Evolutionary conservation across 2,888 invertebrate species (phyloP).

Genomic region (Dicyrtomina minuta): DNA sequence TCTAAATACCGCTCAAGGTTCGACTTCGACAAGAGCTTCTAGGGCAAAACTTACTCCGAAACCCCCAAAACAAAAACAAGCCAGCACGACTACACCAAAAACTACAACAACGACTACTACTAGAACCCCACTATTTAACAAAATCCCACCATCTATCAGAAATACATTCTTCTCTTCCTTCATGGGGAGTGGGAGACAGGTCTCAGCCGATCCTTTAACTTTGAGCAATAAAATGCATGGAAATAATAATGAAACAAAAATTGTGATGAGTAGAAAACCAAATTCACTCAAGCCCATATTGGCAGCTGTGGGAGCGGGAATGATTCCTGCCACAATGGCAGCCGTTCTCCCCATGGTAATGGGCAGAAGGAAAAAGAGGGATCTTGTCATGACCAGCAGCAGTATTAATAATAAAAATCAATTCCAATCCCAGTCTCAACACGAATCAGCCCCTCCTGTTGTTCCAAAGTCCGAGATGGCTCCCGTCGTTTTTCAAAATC

Average conservation of each 20-base stretch:
- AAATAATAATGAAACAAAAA: slow-evolving; percentile 18
- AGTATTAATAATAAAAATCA: neutral
- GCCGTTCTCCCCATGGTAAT: slow-evolving; percentile 46
- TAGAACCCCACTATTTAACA: neutral
- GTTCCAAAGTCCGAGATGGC: too few species aligned
- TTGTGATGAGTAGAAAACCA: neutral
- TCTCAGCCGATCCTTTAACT: neutral
- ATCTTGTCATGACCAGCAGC: neutral
- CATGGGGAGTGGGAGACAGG: slow-evolving; percentile 1
- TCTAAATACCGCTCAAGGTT: slow-evolving; percentile 21
- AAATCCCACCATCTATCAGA: neutral
- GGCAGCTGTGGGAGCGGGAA: slow-evolving; percentile 50
- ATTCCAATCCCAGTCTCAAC: slow-evolving; percentile 28
- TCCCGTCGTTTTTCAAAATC: slow-evolving; percentile 9
- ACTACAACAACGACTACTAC: neutral
- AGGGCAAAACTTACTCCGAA: neutral
- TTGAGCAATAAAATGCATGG: neutral
- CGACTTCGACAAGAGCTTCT: neutral
- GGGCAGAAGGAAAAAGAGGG: slow-evolving; percentile 43
- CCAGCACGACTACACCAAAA: slow-evolving; percentile 7
- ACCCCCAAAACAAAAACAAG: neutral
- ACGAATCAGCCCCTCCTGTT: slow-evolving; percentile 20
- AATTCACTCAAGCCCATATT: slow-evolving; percentile 45
- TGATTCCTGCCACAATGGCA: slow-evolving; percentile 31
- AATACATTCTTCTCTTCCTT: slow-evolving; percentile 16